phyloP scores from a whole-genome alignment of 2,797 vertebrate species.

The Siniperca undulata region DNA sequence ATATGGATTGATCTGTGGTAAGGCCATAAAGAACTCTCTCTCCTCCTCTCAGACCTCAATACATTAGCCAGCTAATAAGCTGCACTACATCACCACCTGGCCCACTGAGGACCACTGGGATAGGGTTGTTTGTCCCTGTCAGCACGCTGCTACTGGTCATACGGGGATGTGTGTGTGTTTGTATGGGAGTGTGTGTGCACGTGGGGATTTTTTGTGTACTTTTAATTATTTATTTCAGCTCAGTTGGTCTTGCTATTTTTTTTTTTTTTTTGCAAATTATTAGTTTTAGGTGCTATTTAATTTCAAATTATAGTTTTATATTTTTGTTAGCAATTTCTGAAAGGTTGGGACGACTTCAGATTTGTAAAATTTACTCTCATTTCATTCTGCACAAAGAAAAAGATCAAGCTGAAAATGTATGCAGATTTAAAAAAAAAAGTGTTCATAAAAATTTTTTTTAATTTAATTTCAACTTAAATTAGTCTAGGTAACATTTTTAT shows the following conservation, averaged over 20 bases:
- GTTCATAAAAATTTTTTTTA: not conserved
- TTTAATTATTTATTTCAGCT: not conserved
- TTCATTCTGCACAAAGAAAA: not conserved
- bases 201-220: not conserved
- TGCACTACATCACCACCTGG: slow-evolving; percentile 67
- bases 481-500: not conserved
- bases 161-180: not conserved
- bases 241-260: not conserved
- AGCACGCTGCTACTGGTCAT: slow-evolving; percentile 55
- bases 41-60: slow-evolving; percentile 56
- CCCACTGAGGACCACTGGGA: slow-evolving; percentile 54
- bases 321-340: not conserved
- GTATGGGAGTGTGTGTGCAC: not conserved
- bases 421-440: not conserved
- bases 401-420: not conserved
- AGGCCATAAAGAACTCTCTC: slow-evolving; percentile 50
- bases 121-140: slow-evolving; percentile 64
- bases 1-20: slow-evolving; percentile 56
- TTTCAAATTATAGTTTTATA: not conserved
- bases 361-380: not conserved
- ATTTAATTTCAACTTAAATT: not conserved
- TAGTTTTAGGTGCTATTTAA: not conserved
- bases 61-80: slow-evolving; percentile 73
- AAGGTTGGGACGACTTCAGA: not conserved
- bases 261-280: not conserved